Percentiles rank a stretch among this genome's conserved stretches.
Evolutionary conservation across 1,140 invertebrate genomes (phyloP).

Genomic region (Chrysopa pallens): DNA sequence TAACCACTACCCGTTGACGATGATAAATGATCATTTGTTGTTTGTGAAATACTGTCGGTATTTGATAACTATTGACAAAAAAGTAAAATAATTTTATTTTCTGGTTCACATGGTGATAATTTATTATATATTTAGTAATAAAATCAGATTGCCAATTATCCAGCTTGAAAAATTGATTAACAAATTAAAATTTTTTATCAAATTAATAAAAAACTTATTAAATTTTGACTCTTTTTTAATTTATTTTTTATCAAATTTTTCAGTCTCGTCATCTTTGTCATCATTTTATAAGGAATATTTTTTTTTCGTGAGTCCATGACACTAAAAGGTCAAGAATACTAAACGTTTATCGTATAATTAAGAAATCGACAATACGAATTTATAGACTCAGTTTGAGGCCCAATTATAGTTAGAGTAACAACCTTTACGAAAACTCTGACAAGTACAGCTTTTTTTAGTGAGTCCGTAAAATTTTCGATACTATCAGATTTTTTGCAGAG

Average conservation of each 20-base stretch:
- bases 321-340: no score
- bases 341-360: no score
- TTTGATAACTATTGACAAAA: slow-evolving; percentile 15
- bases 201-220: slow-evolving; percentile 1
- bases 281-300: background rate
- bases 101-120: no score
- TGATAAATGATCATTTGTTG: slow-evolving; percentile 16
- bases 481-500: no score
- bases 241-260: background rate
- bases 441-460: no score
- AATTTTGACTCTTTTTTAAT: background rate
- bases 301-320: no score
- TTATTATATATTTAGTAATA: no score
- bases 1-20: slow-evolving; percentile 6
- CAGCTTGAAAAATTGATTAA: background rate
- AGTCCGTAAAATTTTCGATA: no score
- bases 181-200: background rate
- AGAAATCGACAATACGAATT: no score
- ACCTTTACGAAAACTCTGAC: no score
- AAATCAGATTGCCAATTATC: slow-evolving; percentile 1
- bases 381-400: no score
- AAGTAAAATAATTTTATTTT: background rate
- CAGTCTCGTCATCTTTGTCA: slow-evolving; percentile 1
- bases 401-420: no score
- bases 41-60: slow-evolving; percentile 19